Evolutionary conservation across 2,113 vertebrate species (phyloP).

Genomic region (Arvicanthis niloticus): DNA sequence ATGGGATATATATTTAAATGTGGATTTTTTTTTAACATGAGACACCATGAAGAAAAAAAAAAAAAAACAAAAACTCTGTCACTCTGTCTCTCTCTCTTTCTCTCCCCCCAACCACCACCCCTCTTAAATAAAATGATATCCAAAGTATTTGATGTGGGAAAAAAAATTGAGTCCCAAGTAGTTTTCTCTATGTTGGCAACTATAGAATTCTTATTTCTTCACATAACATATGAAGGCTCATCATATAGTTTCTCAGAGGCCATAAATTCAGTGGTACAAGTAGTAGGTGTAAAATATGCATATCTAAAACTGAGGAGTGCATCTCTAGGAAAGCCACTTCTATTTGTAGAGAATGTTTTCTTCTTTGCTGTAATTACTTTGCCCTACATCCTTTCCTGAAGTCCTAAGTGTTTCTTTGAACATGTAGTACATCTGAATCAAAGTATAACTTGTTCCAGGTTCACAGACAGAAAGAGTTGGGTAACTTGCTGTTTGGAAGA

Average conservation of each 20-base stretch:
- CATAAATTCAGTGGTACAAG: background rate
- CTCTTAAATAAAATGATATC: background rate
- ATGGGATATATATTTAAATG: background rate
- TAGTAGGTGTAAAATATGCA: background rate
- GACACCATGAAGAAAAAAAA: background rate
- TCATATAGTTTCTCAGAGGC: background rate
- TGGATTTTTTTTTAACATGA: background rate
- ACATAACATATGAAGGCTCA: background rate
- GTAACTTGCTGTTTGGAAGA: background rate
- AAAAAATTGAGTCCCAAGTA: background rate
- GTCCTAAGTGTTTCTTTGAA: slow-evolving; percentile 35
- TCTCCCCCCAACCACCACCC: background rate
- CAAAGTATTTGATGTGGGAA: background rate
- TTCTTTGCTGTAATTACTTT: slow-evolving; percentile 29
- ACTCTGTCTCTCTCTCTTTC: background rate
- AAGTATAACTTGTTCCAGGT: background rate
- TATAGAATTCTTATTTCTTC: background rate
- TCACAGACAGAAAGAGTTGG: background rate
- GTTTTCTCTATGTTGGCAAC: background rate
- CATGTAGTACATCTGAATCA: background rate
- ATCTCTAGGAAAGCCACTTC: slow-evolving; percentile 36
- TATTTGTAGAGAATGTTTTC: background rate
- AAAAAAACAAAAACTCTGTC: background rate
- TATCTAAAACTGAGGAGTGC: background rate
- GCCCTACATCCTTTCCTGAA: background rate